Evolutionary conservation across 2,888 invertebrate genomes (phyloP).

Genomic region (Nephrocerus scutellatus): DNA sequence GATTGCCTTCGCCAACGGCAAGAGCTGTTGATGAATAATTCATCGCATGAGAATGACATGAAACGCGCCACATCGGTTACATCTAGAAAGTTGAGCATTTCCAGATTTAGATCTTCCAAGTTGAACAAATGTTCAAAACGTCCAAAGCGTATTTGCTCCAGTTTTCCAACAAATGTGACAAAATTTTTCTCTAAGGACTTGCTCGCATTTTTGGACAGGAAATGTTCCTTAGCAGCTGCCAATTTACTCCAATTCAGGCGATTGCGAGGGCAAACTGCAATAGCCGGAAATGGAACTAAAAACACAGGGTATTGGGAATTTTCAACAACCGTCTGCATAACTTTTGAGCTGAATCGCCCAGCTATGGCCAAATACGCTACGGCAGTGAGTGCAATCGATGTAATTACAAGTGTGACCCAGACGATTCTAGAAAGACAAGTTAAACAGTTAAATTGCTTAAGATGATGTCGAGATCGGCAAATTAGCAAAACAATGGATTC

Average conservation of each 20-base stretch:
- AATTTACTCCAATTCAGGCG: slow-evolving; percentile 41
- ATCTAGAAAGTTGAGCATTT: slow-evolving; percentile 34
- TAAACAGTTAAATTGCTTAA: no score
- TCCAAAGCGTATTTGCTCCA: slow-evolving; percentile 39
- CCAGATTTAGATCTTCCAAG: slow-evolving; percentile 36
- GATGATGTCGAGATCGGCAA: no score
- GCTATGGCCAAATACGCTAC: slow-evolving; percentile 31
- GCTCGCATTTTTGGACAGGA: slow-evolving; percentile 31
- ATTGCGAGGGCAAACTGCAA: slow-evolving; percentile 39
- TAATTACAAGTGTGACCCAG: slow-evolving; percentile 34
- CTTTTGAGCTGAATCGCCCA: slow-evolving; percentile 32
- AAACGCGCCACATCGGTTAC: slow-evolving; percentile 28
- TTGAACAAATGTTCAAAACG: slow-evolving; percentile 28
- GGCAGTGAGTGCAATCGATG: slow-evolving; percentile 30
- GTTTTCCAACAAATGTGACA: slow-evolving; percentile 26
- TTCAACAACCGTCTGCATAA: slow-evolving; percentile 41
- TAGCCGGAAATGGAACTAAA: slow-evolving; percentile 39
- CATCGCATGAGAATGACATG: slow-evolving; percentile 38
- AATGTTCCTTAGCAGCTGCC: slow-evolving; percentile 30
- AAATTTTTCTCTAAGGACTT: slow-evolving; percentile 28
- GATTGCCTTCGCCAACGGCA: slow-evolving; percentile 46
- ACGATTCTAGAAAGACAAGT: slow-evolving; percentile 29
- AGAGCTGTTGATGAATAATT: slow-evolving; percentile 34
- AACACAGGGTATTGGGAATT: slow-evolving; percentile 42
- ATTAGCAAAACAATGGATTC: no score